Base-by-base conservation (phyloP, 2,888 invertebrate species). In the Alviniconcha strummeri region DNA sequence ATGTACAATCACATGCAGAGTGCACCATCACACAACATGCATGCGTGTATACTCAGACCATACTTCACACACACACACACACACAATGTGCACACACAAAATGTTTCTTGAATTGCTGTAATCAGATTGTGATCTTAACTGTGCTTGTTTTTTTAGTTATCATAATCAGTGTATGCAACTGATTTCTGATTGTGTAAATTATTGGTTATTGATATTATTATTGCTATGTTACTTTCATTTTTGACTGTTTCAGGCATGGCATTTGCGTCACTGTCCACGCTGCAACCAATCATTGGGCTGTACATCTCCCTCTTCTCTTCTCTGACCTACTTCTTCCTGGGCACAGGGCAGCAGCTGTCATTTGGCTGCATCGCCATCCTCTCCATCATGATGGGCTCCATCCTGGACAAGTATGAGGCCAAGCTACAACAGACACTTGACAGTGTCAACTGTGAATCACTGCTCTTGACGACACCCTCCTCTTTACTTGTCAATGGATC, bases 221-320 rank as follows among this genome's bases (percentile, higher is more conserved):
- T 36, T 36, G 36, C 36, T 36, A 36, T 36, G 36, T 36, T 36
- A 36, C 36, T 36, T 36, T 36, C 36, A 36, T 17, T 64, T 54
- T 60, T 72, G 36, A 36, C 6, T 71, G 17, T 85, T 83, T 13
- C 83, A 88, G 94, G 94, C 67, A 94, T 95, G 94, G 95, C 94
- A 5, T 95, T 94, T 88, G 94, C 94, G 15, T 89, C 93, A 57
- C 89, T 95, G 82, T 94, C 94, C 5, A 93, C 93, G 5, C 89
- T 94, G 17, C 92, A 93, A 1, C 94, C 95, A 0, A 93, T 94
- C 60, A 93, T 92, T 86, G 95, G 95, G 8, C 93, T 95, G 71
- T 97, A 97, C 93, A 97, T 97, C 95, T 97, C 97, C 0, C 97
- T 98, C 94, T 97, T 98, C 94, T 97, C 98, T 0, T 97, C 97